phyloP scores from a whole-genome alignment of 2,113 vertebrate species.

The Charadrius vociferus region DNA sequence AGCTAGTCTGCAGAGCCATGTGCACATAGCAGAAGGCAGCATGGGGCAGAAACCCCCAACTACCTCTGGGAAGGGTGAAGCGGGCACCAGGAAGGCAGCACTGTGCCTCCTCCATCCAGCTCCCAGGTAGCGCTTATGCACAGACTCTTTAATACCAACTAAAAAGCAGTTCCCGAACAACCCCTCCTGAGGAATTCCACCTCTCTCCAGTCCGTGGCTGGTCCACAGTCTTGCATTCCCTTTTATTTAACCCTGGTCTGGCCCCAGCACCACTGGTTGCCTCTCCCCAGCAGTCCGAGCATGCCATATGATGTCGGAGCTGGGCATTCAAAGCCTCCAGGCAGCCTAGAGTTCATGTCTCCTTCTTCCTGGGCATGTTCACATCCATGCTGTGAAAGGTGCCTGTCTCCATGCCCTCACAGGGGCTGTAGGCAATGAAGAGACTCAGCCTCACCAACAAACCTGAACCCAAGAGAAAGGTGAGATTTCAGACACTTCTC shows the following conservation, averaged over 20 bases:
- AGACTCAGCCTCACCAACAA: neutral
- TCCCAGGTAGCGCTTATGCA: neutral
- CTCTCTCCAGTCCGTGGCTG: neutral
- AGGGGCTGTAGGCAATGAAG: neutral
- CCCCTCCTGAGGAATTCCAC: neutral
- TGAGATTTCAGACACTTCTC: neutral
- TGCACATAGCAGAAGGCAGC: neutral
- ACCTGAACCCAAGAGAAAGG: neutral
- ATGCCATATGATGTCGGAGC: neutral
- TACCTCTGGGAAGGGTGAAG: neutral
- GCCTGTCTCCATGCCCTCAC: neutral
- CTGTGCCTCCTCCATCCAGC: neutral
- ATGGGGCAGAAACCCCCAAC: neutral
- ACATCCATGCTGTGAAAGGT: neutral
- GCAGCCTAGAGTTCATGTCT: neutral
- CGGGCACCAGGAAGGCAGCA: neutral
- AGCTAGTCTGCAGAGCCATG: neutral
- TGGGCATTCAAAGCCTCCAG: neutral
- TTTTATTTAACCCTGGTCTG: neutral
- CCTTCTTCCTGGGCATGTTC: neutral
- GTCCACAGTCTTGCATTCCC: neutral
- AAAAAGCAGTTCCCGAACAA: neutral
- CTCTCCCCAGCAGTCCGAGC: neutral
- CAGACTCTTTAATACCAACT: rapidly evolving
- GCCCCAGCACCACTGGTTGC: rapidly evolving